Base-by-base conservation (phyloP, 2,113 vertebrate species). In the Telmatochromis brichardi region DNA sequence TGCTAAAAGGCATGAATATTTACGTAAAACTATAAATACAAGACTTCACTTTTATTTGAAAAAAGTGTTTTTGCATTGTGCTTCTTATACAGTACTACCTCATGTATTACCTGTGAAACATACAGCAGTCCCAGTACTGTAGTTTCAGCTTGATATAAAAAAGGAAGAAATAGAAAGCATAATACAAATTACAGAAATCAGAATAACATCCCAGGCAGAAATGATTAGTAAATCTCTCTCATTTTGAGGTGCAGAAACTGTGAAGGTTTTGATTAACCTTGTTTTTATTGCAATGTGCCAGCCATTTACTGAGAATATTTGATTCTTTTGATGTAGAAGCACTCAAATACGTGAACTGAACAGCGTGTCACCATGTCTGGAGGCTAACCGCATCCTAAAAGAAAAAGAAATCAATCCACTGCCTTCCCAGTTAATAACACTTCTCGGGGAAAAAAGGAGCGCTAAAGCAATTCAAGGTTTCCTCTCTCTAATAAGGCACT, bases 141-240 rank as follows among this genome's bases (percentile, higher is more conserved):
- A 50, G 71, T 78, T n/a, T 78, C 45, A 50, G 45, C 73, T 78
- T 78, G 17, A 78, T 51, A 50, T 78, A 5, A 31, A 78, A 78
- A 31, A 8, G 45, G 26, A n/a, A 78, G 45, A 50, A 78, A 31
- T 50, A 50, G 23, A 6, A 78, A 31, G 45, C 26, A 78, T 31
- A 50, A 45, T 45, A 73, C 13, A 73, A 45, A 45, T 45, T 1
- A 73, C 65, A 73, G 13, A 45, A 73, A 73, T 26, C 40, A 50
- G 71, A 78, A 78, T 50, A 76, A 50, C 9, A 50, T 31, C 6
- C 15, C 15, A 31, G 73, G 28, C 42, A 31, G 45, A 33, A 78
- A 51, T 50, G 73, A 51, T 31, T 31, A 50, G 42, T 50, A 1
- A 50, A 50, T 31, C 42, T 19, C 1, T 76, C 42, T 78, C 9